Evolutionary conservation across 2,888 invertebrate genomes (phyloP).

Genomic region (Pollenia amentaria): DNA sequence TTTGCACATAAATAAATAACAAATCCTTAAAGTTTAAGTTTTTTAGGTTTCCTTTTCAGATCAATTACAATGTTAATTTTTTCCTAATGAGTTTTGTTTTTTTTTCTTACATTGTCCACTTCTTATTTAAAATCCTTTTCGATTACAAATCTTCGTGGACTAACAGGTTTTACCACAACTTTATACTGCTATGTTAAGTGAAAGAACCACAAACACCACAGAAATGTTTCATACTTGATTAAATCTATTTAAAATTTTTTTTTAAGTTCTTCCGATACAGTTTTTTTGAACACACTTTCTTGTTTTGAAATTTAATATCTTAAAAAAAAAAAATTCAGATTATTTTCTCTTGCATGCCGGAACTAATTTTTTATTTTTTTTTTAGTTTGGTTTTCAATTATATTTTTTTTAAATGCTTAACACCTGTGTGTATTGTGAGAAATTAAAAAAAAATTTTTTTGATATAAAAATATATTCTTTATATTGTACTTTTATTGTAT

Average conservation of each 20-base stretch:
- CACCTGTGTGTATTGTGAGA: slow-evolving; percentile 70
- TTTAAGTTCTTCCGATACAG: slow-evolving; percentile 63
- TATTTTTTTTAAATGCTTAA: slow-evolving; percentile 53
- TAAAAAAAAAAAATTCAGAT: slow-evolving; percentile 20
- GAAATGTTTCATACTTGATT: slow-evolving; percentile 77
- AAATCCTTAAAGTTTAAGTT: slow-evolving; percentile 76
- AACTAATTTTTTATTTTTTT: slow-evolving; percentile 56
- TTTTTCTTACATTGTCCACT: slow-evolving; percentile 1
- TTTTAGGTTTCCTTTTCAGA: slow-evolving; percentile 85
- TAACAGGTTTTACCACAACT: slow-evolving; percentile 79
- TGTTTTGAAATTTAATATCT: slow-evolving; percentile 73
- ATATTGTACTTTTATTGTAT: slow-evolving; percentile 49
- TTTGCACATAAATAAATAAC: slow-evolving; percentile 37
- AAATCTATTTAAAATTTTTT: slow-evolving; percentile 52
- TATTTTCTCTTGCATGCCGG: slow-evolving; percentile 58
- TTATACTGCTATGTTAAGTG: slow-evolving; percentile 77
- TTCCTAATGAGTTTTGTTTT: slow-evolving; percentile 71
- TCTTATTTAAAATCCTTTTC: slow-evolving; percentile 44
- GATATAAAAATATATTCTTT: slow-evolving; percentile 48
- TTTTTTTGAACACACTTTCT: slow-evolving; percentile 69
- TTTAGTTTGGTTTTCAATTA: not conserved
- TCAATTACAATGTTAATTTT: slow-evolving; percentile 82
- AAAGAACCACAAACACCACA: slow-evolving; percentile 76
- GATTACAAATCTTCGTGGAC: slow-evolving; percentile 65
- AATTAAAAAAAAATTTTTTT: slow-evolving; percentile 22